These are phyloP conservation scores for Bombus breviceps DNA, from an alignment of 1,140 invertebrate genomes.

Conservation along the genomic window DNA sequence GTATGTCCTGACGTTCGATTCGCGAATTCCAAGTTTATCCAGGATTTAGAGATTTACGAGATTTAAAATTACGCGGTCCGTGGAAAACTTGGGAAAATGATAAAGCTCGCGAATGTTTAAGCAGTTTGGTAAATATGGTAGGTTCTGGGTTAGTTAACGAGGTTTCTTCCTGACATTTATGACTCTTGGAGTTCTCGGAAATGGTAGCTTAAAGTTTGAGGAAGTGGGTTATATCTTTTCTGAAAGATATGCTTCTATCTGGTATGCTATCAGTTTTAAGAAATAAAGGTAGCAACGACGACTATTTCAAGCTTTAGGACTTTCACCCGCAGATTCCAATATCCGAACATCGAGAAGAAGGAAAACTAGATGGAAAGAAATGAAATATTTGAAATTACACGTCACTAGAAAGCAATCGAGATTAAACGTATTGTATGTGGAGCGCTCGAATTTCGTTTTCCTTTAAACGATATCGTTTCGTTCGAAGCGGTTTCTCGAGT, in stretches of 20 bases:
- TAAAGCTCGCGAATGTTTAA: background rate
- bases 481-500: background rate
- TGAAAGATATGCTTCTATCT: too few species aligned
- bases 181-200: too few species aligned
- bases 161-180: too few species aligned
- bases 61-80: too few species aligned
- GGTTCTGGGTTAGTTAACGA: too few species aligned
- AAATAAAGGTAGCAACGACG: too few species aligned
- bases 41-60: background rate
- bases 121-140: background rate
- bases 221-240: too few species aligned
- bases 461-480: background rate
- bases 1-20: background rate
- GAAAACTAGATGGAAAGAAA: background rate
- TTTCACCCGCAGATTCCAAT: too few species aligned
- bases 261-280: too few species aligned
- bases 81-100: background rate
- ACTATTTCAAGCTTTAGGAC: too few species aligned
- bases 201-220: too few species aligned
- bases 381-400: background rate
- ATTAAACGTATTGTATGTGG: background rate
- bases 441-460: constrained; percentile 5
- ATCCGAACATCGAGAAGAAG: background rate
- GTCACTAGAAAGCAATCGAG: background rate
- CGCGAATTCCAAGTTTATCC: background rate